Evolutionary conservation across 2,888 invertebrate genomes (phyloP).

Genomic region (Erebia aethiops): DNA sequence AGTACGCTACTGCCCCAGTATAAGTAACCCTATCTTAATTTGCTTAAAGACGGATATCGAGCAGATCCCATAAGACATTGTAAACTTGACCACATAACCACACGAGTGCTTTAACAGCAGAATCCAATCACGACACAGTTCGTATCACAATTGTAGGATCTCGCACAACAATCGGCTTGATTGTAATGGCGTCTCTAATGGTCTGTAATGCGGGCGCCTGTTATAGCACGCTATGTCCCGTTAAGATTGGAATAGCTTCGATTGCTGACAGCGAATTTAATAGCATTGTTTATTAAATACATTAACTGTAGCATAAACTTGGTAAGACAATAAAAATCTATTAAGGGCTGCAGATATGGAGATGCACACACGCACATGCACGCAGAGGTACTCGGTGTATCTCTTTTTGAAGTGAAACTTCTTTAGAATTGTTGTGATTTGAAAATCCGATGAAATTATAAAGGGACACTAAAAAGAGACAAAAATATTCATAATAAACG

Average conservation of each 20-base stretch:
- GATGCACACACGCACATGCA: too few species aligned
- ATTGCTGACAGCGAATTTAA: not conserved
- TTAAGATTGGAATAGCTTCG: not conserved
- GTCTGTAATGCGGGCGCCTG: not conserved
- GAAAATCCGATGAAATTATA: too few species aligned
- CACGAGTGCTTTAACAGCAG: not conserved
- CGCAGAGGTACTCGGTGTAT: too few species aligned
- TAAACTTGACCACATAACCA: not conserved
- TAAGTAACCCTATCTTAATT: too few species aligned
- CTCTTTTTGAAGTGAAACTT: too few species aligned
- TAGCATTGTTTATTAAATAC: not conserved
- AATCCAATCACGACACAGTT: constrained; percentile 8
- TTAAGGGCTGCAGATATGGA: too few species aligned
- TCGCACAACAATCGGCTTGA: not conserved
- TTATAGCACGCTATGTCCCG: not conserved
- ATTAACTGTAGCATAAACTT: too few species aligned
- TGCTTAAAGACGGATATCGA: not conserved
- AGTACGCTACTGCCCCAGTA: too few species aligned
- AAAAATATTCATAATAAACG: too few species aligned
- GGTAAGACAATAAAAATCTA: too few species aligned
- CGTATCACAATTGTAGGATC: constrained; percentile 3
- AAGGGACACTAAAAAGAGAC: too few species aligned
- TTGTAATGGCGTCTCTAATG: not conserved
- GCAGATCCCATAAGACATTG: not conserved
- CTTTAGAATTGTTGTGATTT: too few species aligned